Evolutionary conservation across 1,140 invertebrate genomes (phyloP).

Genomic region (Drosophila nikananu): DNA sequence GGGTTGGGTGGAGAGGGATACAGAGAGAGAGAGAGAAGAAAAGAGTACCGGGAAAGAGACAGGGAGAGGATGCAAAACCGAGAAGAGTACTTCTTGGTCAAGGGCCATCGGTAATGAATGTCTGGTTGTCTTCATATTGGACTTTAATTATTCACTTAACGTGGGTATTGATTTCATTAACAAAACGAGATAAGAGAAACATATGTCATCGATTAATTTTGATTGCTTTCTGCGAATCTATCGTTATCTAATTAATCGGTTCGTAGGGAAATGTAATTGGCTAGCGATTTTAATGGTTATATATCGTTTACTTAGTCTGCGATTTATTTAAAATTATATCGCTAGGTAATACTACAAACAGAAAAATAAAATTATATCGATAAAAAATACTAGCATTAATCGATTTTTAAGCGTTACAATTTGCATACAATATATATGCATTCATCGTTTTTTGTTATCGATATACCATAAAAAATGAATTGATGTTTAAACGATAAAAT

Average conservation of each 20-base stretch:
- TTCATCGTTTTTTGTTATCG: no score
- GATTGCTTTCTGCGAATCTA: neutral
- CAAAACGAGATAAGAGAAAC: neutral
- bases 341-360: no score
- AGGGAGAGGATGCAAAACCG: neutral
- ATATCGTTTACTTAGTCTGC: no score
- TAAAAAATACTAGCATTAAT: no score
- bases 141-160: constrained; percentile 28
- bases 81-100: constrained; percentile 26
- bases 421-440: no score
- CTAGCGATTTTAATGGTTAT: no score
- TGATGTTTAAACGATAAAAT: no score
- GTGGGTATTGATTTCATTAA: constrained; percentile 10
- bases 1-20: neutral
- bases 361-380: no score
- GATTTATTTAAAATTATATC: no score
- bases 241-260: neutral
- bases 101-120: constrained; percentile 36
- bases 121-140: constrained; percentile 18
- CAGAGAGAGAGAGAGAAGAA: neutral
- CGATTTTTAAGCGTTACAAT: no score
- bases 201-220: neutral
- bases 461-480: no score
- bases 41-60: neutral
- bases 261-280: no score